phyloP scores from a whole-genome alignment of 2,797 vertebrate genomes.

The Lepus townsendii region DNA sequence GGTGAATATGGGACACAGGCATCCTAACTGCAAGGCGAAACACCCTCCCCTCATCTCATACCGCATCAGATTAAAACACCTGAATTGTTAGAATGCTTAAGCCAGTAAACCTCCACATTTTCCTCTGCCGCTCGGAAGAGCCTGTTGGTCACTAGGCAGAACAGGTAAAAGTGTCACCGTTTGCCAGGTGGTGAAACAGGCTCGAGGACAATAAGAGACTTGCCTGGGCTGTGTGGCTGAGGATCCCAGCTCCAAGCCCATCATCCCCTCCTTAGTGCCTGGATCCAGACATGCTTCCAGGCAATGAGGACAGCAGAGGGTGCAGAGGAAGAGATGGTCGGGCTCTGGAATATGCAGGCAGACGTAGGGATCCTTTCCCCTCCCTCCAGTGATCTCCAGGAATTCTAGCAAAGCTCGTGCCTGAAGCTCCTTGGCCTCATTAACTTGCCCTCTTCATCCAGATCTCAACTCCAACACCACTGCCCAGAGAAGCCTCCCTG shows the following conservation, averaged over 20 bases:
- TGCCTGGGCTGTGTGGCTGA: rapidly evolving
- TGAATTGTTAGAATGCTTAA: neutral
- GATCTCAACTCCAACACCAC: neutral
- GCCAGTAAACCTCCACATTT: neutral
- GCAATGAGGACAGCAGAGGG: neutral
- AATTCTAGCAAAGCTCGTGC: neutral
- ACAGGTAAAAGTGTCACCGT: neutral
- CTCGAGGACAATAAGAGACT: neutral
- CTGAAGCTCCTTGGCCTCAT: neutral
- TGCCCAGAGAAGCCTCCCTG: neutral
- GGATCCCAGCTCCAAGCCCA: neutral
- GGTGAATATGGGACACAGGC: too few species aligned
- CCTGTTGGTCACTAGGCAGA: neutral
- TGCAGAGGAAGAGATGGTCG: neutral
- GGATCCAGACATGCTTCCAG: neutral
- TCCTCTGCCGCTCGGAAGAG: neutral
- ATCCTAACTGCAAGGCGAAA: too few species aligned
- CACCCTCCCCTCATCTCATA: neutral
- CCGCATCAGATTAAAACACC: neutral
- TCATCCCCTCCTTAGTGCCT: neutral
- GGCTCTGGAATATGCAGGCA: neutral
- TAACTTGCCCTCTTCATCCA: neutral
- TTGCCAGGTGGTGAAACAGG: neutral
- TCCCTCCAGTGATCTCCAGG: neutral
- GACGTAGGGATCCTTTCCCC: neutral